Percentiles rank a stretch among this genome's conserved stretches.
Conservation (phyloP, 1,140 invertebrate genomes). For the Hypothenemus hampei region DNA sequence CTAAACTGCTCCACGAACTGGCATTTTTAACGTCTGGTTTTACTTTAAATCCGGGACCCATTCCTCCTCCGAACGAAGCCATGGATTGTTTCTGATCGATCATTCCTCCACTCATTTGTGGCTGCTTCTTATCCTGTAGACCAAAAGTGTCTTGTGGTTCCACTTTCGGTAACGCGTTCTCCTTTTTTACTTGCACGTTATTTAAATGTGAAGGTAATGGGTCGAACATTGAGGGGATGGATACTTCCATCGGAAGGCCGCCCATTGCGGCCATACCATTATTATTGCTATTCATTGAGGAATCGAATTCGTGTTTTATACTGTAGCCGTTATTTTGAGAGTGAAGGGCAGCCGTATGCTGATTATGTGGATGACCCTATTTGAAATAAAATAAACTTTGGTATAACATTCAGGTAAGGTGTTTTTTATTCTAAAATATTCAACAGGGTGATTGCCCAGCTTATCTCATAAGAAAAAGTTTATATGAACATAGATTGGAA, state of each 20-base stretch:
- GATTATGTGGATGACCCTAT: slow-evolving; percentile 33
- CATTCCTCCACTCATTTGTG: slow-evolving; percentile 23
- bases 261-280: slow-evolving; percentile 51
- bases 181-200: slow-evolving; percentile 45
- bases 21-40: slow-evolving; percentile 76
- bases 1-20: slow-evolving; percentile 90
- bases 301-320: slow-evolving; percentile 48
- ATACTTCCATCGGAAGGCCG: slow-evolving; percentile 47
- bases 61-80: slow-evolving; percentile 47
- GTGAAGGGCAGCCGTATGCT: slow-evolving; percentile 36
- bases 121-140: slow-evolving; percentile 12
- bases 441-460: too few species aligned
- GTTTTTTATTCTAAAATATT: too few species aligned
- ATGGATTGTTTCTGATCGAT: slow-evolving; percentile 34
- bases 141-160: slow-evolving; percentile 1
- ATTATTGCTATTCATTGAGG: slow-evolving; percentile 46
- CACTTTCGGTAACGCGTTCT: slow-evolving; percentile 19
- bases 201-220: slow-evolving; percentile 46
- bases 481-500: too few species aligned
- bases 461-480: too few species aligned
- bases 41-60: slow-evolving; percentile 38
- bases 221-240: slow-evolving; percentile 61
- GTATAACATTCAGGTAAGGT: too few species aligned
- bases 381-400: too few species aligned
- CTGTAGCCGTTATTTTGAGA: slow-evolving; percentile 50